phyloP scores from a whole-genome alignment of 2,113 vertebrate species.

The Rhinoderma darwinii region DNA sequence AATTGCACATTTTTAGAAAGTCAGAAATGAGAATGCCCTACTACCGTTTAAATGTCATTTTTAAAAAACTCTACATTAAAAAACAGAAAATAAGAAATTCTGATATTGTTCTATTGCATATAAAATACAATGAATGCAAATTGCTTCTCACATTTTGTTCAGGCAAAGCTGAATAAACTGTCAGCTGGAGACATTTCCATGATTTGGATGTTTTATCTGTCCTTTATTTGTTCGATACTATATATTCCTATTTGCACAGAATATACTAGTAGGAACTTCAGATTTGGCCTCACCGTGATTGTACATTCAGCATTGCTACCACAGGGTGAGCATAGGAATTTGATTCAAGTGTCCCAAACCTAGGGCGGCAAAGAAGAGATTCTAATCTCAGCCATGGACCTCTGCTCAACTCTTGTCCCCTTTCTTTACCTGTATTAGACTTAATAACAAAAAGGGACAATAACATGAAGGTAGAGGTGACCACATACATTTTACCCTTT shows the following conservation, averaged over 20 bases:
- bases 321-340: neutral
- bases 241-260: neutral
- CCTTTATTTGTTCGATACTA: neutral
- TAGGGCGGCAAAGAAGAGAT: neutral
- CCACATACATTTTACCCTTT: no score
- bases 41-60: conserved; percentile 82
- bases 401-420: neutral
- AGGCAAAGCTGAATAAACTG: conserved; percentile 65
- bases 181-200: conserved; percentile 54
- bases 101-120: conserved; percentile 65
- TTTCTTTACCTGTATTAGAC: no score
- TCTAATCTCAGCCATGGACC: neutral
- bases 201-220: conserved; percentile 34
- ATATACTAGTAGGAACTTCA: neutral
- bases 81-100: conserved; percentile 71
- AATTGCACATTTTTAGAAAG: conserved; percentile 83
- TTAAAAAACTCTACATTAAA: conserved; percentile 73
- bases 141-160: conserved; percentile 52
- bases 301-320: neutral
- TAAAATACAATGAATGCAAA: conserved; percentile 65
- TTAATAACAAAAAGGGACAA: neutral
- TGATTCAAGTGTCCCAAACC: neutral
- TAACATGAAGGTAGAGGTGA: neutral
- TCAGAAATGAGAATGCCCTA: conserved; percentile 77
- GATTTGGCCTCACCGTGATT: neutral